Percentiles rank a stretch among this genome's conserved stretches.
Evolutionary conservation across 1,140 invertebrate species (phyloP).

Genomic region (Brachionus asplanchnoidis): DNA sequence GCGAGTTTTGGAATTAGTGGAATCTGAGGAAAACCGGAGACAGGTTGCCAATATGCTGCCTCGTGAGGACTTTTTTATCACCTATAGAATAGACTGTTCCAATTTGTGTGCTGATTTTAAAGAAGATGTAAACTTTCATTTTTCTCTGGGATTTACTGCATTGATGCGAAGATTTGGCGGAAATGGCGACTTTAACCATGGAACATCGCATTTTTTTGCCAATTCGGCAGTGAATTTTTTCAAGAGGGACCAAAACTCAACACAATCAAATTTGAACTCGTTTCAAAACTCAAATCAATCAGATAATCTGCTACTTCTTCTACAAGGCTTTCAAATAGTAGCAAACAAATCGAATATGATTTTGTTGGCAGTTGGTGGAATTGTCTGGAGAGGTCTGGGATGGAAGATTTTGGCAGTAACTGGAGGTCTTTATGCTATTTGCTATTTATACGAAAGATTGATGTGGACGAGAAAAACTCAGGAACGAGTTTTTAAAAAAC

Average conservation of each 20-base stretch:
- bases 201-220: slow-evolving; percentile 11
- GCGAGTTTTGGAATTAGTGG: slow-evolving; percentile 71
- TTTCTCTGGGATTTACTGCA: slow-evolving; percentile 54
- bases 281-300: not conserved
- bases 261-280: not conserved
- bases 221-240: not conserved
- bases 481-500: slow-evolving; percentile 82
- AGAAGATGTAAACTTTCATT: slow-evolving; percentile 48
- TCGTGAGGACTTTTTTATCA: slow-evolving; percentile 86
- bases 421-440: slow-evolving; percentile 76
- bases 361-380: not conserved
- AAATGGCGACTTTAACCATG: not conserved
- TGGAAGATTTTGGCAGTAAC: slow-evolving; percentile 84
- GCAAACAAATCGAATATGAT: slow-evolving; percentile 11
- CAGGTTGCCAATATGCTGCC: slow-evolving; percentile 67
- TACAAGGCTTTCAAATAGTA: slow-evolving; percentile 32
- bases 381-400: slow-evolving; percentile 87
- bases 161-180: slow-evolving; percentile 48
- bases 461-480: slow-evolving; percentile 95
- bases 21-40: slow-evolving; percentile 65
- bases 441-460: slow-evolving; percentile 90
- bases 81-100: slow-evolving; percentile 91
- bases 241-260: not conserved
- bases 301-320: not conserved
- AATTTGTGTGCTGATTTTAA: slow-evolving; percentile 92